Evolutionary conservation across 2,113 vertebrate genomes (phyloP).

Genomic region (Pantherophis guttatus): DNA sequence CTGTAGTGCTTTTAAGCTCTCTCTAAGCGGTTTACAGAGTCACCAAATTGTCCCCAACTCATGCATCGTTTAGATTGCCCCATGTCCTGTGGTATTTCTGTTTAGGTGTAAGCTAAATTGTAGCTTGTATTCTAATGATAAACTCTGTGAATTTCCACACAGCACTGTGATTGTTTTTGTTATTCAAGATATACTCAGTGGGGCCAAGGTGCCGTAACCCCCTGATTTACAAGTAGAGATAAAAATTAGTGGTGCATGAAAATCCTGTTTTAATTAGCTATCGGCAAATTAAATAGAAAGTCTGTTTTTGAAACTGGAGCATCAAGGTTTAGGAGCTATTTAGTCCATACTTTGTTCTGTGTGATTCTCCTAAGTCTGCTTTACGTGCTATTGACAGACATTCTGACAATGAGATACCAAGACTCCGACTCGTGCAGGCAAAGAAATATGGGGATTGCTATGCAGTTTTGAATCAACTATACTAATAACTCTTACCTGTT

Average conservation of each 20-base stretch:
- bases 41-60: background rate
- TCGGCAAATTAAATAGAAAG: background rate
- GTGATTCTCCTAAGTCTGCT: background rate
- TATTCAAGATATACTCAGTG: background rate
- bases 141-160: background rate
- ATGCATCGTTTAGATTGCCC: background rate
- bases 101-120: background rate
- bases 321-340: background rate
- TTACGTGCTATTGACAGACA: background rate
- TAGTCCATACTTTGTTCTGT: background rate
- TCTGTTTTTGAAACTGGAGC: background rate
- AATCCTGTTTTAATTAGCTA: background rate
- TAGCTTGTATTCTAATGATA: background rate
- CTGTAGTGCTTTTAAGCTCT: too few species aligned
- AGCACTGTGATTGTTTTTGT: background rate
- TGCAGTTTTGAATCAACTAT: background rate
- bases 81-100: background rate
- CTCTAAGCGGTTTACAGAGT: too few species aligned
- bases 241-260: background rate
- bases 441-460: background rate
- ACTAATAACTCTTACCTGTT: background rate
- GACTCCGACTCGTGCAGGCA: background rate
- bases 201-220: background rate
- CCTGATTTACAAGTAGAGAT: background rate
- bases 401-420: background rate